These are phyloP conservation scores for Diarsia brunnea DNA, from an alignment of 2,888 invertebrate genomes.

Conservation along the genomic window DNA sequence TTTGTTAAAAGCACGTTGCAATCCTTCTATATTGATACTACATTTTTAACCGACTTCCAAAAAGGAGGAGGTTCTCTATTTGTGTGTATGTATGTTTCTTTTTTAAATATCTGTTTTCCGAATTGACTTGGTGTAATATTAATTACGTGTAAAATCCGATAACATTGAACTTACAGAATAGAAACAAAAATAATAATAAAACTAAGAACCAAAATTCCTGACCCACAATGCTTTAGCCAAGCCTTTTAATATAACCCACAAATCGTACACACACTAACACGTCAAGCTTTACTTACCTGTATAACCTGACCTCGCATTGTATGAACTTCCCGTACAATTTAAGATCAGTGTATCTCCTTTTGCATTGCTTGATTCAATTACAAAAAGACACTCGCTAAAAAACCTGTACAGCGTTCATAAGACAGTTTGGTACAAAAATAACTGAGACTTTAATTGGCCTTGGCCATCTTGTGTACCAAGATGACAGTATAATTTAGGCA, in stretches of 20 bases:
- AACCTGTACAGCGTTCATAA: slow-evolving; percentile 45
- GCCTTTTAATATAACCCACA: not conserved
- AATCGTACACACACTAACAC: not conserved
- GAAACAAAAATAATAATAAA: not conserved
- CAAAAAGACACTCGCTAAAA: slow-evolving; percentile 36
- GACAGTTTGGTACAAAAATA: slow-evolving; percentile 57
- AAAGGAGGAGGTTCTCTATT: no score
- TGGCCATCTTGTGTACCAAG: slow-evolving; percentile 50
- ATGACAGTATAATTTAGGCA: slow-evolving; percentile 52
- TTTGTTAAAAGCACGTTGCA: not conserved
- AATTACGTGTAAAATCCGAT: not conserved
- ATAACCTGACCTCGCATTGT: no score
- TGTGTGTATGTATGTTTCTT: no score
- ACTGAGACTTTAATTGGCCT: slow-evolving; percentile 55
- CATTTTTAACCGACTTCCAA: no score
- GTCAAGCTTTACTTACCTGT: no score
- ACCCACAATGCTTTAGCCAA: not conserved
- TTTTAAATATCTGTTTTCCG: not conserved
- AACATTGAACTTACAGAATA: not conserved
- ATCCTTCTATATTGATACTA: not conserved
- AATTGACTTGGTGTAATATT: not conserved
- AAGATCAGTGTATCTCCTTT: no score
- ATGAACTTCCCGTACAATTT: no score
- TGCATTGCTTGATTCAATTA: no score
- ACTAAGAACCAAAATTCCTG: not conserved